Evolutionary conservation across 2,797 vertebrate genomes (phyloP).

Genomic region (Florisuga fusca): DNA sequence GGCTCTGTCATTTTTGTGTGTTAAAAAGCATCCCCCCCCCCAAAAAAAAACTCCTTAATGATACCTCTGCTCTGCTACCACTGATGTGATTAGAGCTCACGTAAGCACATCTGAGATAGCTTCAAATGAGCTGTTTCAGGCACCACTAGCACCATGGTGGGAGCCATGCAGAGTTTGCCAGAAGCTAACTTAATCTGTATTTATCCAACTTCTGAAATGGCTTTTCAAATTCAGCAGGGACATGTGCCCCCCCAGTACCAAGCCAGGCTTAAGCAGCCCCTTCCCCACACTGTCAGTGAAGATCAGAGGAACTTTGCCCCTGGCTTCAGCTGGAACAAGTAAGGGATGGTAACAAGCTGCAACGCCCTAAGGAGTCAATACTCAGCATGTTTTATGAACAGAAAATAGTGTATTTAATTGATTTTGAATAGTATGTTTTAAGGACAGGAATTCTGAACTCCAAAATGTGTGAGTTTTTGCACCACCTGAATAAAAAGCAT

Average conservation of each 20-base stretch:
- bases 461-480: slow-evolving; percentile 36
- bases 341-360: background rate
- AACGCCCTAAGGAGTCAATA: slow-evolving; percentile 44
- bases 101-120: background rate
- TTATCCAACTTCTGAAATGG: background rate
- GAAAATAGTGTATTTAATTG: slow-evolving; percentile 59
- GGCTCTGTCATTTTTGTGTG: slow-evolving; percentile 37
- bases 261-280: background rate
- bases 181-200: background rate
- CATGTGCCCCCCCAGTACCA: background rate
- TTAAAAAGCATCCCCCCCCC: background rate
- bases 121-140: background rate
- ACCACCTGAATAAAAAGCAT: background rate
- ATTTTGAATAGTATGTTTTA: slow-evolving; percentile 52
- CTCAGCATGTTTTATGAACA: slow-evolving; percentile 18
- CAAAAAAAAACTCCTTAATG: background rate
- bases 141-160: no score
- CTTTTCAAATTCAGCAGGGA: background rate
- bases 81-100: background rate
- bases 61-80: background rate
- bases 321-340: background rate
- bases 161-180: background rate
- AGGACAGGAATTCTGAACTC: slow-evolving; percentile 39
- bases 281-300: background rate
- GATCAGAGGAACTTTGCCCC: background rate